Base-by-base conservation (phyloP, 2,113 vertebrate species). In the Megaceryle maxima region DNA sequence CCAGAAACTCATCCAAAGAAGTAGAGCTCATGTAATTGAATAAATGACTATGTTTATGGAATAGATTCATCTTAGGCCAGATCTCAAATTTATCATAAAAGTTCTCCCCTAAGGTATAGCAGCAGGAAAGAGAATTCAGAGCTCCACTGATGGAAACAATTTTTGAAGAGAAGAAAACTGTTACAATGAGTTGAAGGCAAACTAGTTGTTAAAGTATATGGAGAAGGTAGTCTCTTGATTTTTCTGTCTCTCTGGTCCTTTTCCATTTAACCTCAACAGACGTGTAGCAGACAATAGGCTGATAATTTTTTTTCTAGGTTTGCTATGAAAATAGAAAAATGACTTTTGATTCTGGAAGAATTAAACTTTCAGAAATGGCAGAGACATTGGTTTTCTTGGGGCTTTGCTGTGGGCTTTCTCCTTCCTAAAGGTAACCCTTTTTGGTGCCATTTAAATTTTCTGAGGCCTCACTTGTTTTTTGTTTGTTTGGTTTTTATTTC, bases 1-100 rank as follows among this genome's bases (percentile, higher is more conserved):
- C 82, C 91, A 92, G 95, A 96, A 96, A 95, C 37, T 84, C 66
- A 83, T 85, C 55, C 67, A 88, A 92, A 95, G 75, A 94, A 75
- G 73, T 66, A 96, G 88, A 94, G 67, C 56, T 90, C 1, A 1
- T 88, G 24, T 92, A 96, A 96, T 87, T 94, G 92, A 91, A 91
- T 92, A 93, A 95, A 92, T 31, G 12, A 82, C 53, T 77, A 7
- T 69, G 41, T 92, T 94, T 94, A 28, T 87, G 16, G 76, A 96
- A 92, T 6, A 85, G 59, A 80, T 96, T 93, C 68, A 48, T 91
- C 35, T 83, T 53, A 83, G 50, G 33, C 87, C 68, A 80, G 63
- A 20, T 96, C 56, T 95, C 84, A 88, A 51, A 94, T 92, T 96
- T 95, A 73, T 90, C 59, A 37, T 87, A 92, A 85, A 15, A 78